Evolutionary conservation across 2,888 invertebrate species (phyloP).

Genomic region (Trichacis sp.): DNA sequence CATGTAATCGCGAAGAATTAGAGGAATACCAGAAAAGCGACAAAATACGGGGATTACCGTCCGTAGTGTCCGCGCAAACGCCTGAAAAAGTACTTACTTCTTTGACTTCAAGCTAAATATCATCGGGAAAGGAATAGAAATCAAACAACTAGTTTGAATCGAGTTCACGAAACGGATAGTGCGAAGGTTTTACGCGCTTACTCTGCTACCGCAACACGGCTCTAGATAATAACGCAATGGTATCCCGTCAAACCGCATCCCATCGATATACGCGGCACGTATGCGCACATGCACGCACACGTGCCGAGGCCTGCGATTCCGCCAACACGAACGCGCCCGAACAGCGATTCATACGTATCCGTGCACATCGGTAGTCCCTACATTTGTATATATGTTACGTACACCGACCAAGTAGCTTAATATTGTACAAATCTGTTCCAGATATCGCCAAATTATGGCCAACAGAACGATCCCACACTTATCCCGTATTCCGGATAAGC

Average conservation of each 20-base stretch:
- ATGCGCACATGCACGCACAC: conserved; percentile 49
- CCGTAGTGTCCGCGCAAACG: neutral
- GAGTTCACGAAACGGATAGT: conserved; percentile 37
- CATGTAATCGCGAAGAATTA: neutral
- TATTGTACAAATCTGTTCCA: conserved; percentile 5
- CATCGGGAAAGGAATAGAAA: conserved; percentile 48
- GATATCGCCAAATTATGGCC: conserved; percentile 2
- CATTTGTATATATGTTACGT: neutral
- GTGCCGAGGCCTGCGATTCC: conserved; percentile 42
- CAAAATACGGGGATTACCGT: neutral
- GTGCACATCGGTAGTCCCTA: too few relatives aligned
- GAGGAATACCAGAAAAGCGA: neutral
- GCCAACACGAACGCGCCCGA: conserved; percentile 44
- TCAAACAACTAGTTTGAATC: conserved; percentile 41
- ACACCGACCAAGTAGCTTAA: neutral
- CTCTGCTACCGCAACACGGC: conserved; percentile 58
- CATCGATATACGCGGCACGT: conserved; percentile 60
- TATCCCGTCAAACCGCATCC: conserved; percentile 53
- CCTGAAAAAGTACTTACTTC: conserved; percentile 23
- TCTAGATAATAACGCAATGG: conserved; percentile 60
- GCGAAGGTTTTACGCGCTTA: conserved; percentile 57
- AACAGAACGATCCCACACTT: neutral
- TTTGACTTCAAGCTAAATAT: conserved; percentile 46
- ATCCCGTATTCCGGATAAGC: neutral
- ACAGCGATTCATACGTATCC: conserved; percentile 10